These are phyloP conservation scores for Sphinx pinastri DNA, from an alignment of 2,888 invertebrate genomes.

Conservation along the genomic window DNA sequence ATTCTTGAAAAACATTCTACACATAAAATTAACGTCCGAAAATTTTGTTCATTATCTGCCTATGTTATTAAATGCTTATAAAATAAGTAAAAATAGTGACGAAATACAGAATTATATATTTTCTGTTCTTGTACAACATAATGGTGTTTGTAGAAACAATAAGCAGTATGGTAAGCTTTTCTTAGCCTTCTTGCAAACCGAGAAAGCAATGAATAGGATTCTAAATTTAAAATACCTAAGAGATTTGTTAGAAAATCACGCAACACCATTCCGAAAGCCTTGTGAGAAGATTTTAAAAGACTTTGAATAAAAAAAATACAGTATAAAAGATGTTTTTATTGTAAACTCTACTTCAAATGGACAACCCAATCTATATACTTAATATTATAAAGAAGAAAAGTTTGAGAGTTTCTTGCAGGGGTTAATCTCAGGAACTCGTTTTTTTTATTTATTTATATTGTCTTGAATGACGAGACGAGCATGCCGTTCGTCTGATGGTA, in stretches of 20 bases:
- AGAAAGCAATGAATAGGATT: conserved; percentile 39
- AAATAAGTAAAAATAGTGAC: conserved; percentile 52
- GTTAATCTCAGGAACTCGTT: too few species aligned
- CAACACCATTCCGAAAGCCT: conserved; percentile 61
- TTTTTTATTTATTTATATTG: too few species aligned
- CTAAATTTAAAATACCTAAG: conserved; percentile 40
- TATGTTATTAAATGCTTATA: conserved; percentile 58
- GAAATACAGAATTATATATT: conserved; percentile 52
- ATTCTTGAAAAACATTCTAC: conserved; percentile 47
- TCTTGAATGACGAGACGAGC: too few species aligned
- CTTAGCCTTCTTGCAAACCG: conserved; percentile 54
- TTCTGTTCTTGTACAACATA: conserved; percentile 42
- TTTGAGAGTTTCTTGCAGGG: too few species aligned
- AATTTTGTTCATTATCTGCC: conserved; percentile 56
- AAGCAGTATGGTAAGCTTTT: conserved; percentile 63
- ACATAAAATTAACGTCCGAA: conserved; percentile 45
- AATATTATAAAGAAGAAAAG: too few species aligned
- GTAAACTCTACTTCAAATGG: too few species aligned
- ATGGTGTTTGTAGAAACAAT: conserved; percentile 45
- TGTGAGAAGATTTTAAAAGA: conserved; percentile 57
- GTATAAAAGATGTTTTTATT: neutral
- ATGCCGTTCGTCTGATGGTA: too few species aligned
- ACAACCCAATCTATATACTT: too few species aligned
- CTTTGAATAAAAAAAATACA: conserved; percentile 31
- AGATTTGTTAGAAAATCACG: conserved; percentile 55